Base-by-base conservation (phyloP, 2,113 vertebrate species). In the Nyctibius bracteatus region DNA sequence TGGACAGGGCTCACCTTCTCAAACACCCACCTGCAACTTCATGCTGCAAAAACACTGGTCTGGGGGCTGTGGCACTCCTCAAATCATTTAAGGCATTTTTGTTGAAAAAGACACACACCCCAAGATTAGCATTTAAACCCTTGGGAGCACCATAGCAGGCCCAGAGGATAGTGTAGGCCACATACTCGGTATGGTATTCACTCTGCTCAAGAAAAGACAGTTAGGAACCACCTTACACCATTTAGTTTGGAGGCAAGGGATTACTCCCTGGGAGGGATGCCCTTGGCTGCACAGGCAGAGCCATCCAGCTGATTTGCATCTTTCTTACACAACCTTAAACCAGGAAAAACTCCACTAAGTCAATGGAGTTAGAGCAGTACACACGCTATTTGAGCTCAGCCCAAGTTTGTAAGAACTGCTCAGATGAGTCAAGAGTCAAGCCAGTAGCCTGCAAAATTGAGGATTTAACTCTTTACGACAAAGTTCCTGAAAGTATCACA, bases 241-340 rank as follows among this genome's bases (percentile, higher is more conserved):
- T 61, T 47, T 87, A 23, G 15, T 51, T 92, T 66, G 43, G 25
- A 67, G 31, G 25, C 22, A 78, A 78, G 9, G 17, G 20, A 27
- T 63, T 87, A 25, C 8, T 77, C 14, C 24, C 18, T 58, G 1
- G 0, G 25, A 41, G 6, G 0, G 0, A 16, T 63, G 23, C 14
- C 57, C 43, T 46, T 46, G 52, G 14, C 51, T 74, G 28, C 17
- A 22, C 28, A 49, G 39, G 31, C 43, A 74, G 23, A 71, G 30
- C 18, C n/a, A 28, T 31, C 43, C 21, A 49, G n/a, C 30, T 82
- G 8, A 59, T 86, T 55, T 90, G 14, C n/a, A 25, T 46, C 9
- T 75, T 66, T 71, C 20, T 47, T 61, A 49, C 14, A 5, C 54
- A 62, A 12, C 7, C 15, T 65, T 63, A 88, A 86, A 62, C 16